A percentile compares a stretch with the other conserved stretches of the same genome.
These are phyloP conservation scores for Podotricha telesiphe DNA, from an alignment of 2,888 invertebrate genomes.

Conservation along the genomic window DNA sequence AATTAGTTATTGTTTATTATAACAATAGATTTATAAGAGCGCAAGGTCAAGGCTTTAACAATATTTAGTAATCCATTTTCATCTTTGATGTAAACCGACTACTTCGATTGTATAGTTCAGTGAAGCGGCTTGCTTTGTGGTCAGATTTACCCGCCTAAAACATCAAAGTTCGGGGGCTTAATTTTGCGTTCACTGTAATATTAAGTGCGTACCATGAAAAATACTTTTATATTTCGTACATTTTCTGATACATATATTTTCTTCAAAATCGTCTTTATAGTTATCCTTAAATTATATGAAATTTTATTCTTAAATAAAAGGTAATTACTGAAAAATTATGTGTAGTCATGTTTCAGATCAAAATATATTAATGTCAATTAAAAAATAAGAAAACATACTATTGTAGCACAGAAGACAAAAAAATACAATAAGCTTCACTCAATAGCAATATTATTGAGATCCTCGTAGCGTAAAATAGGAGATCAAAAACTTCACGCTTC, in stretches of 20 bases:
- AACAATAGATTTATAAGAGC: constrained; percentile 10
- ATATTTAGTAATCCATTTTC: constrained; percentile 23
- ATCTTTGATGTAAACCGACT: constrained; percentile 15
- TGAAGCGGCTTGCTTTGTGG: constrained; percentile 26
- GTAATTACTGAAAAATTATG: too few species aligned
- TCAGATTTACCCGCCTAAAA: constrained; percentile 30
- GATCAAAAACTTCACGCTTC: not conserved
- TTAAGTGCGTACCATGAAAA: constrained; percentile 4
- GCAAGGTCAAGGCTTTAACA: not conserved
- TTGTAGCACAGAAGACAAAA: not conserved
- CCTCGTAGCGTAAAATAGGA: not conserved
- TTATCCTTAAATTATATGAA: not conserved
- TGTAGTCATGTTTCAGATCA: too few species aligned
- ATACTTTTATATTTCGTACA: not conserved
- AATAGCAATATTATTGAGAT: not conserved
- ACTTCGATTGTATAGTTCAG: constrained; percentile 27
- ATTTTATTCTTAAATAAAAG: not conserved
- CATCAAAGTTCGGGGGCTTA: constrained; percentile 25
- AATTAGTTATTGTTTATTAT: not conserved
- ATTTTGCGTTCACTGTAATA: constrained; percentile 3
- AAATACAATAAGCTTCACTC: not conserved
- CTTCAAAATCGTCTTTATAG: not conserved
- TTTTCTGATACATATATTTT: not conserved
- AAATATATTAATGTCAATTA: too few species aligned
- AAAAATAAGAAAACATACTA: not conserved